phyloP scores from a whole-genome alignment of 2,888 invertebrate species.

The Aphodius granarius region DNA sequence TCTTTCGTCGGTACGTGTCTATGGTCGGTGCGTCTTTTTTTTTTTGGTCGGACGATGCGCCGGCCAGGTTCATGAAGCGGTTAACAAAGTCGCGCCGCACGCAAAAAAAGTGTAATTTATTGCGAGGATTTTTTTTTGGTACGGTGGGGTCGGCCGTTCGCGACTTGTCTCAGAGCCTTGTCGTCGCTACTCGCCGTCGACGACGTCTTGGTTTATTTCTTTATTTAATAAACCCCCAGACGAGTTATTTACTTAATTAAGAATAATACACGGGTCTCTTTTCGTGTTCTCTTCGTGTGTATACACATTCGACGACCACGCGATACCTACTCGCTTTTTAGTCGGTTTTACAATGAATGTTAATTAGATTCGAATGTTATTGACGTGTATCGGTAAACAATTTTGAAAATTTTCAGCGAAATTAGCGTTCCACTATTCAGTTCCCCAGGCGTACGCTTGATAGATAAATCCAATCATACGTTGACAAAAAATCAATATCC shows the following conservation, averaged over 20 bases:
- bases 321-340: too few species aligned
- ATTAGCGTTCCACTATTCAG: not conserved
- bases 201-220: not conserved
- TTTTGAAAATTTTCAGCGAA: not conserved
- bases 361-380: not conserved
- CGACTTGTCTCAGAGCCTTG: not conserved
- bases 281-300: too few species aligned
- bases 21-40: not conserved
- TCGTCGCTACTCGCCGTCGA: not conserved
- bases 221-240: not conserved
- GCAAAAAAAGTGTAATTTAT: not conserved
- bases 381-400: not conserved
- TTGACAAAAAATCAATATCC: conserved; percentile 14
- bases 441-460: not conserved
- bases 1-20: not conserved
- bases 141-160: not conserved
- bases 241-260: not conserved
- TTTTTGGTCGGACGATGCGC: not conserved
- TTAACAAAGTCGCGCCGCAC: not conserved
- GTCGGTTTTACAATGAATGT: too few species aligned
- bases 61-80: not conserved
- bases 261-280: too few species aligned
- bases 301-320: not conserved
- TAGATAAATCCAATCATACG: conserved; percentile 6
- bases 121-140: not conserved